Conservation (phyloP, 2,113 vertebrate species). For the Panurus biarmicus region DNA sequence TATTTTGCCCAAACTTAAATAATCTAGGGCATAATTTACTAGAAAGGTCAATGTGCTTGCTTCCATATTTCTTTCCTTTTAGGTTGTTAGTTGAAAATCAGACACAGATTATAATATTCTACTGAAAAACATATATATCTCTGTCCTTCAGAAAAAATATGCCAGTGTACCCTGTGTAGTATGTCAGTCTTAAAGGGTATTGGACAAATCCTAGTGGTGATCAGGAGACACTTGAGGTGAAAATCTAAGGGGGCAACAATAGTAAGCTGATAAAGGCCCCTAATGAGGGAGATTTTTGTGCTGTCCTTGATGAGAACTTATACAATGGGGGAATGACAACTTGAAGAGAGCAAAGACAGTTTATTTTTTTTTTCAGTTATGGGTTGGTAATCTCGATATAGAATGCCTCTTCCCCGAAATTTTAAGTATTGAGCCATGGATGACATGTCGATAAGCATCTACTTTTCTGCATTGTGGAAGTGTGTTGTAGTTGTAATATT, state of each 20-base stretch:
- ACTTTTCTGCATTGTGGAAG: not conserved
- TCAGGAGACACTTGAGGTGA: fast-evolving
- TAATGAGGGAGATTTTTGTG: not conserved
- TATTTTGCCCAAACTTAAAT: not conserved
- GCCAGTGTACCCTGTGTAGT: not conserved
- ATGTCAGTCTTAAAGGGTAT: not conserved
- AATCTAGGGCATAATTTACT: not conserved
- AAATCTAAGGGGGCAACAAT: not conserved
- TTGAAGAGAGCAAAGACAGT: not conserved
- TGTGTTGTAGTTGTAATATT: not conserved
- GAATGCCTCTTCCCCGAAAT: not conserved
- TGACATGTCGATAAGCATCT: not conserved
- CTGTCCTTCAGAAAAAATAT: not conserved
- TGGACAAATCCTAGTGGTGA: not conserved
- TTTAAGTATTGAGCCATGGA: not conserved
- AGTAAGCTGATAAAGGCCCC: not conserved
- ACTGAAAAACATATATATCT: not conserved
- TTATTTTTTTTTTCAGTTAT: not conserved
- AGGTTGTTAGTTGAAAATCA: not conserved
- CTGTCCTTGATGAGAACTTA: not conserved
- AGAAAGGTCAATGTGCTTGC: not conserved
- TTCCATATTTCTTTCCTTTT: not conserved
- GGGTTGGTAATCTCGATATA: not conserved
- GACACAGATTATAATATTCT: not conserved
- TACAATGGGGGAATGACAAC: not conserved